Base-by-base conservation (phyloP, 2,113 vertebrate species). In the Megaptera novaeangliae region DNA sequence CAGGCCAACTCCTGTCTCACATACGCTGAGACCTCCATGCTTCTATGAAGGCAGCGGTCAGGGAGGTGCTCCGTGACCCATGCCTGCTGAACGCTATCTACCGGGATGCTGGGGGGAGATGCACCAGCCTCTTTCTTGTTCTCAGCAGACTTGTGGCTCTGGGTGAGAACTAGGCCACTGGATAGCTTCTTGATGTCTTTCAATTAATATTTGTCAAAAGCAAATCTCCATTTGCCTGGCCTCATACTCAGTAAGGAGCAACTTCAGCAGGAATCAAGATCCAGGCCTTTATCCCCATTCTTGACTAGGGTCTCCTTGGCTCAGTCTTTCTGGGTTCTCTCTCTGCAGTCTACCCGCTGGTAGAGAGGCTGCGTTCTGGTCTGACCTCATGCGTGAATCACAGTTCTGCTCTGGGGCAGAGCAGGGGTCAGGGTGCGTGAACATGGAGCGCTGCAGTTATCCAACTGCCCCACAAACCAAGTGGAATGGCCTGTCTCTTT, bases 381-480 rank as follows among this genome's bases (percentile, higher is more conserved):
- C 20, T 64, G 75, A 80, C 36, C 27, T 55, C 77, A 64, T 1
- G 4, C 5, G 4, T 0, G 27, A 21, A 27, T 84, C 49, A 25
- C 3, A 15, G 20, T 41, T 27, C 31, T 83, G 12, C n/a, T 81
- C 27, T 57, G 49, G 34, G 34, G 39, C 39, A 18, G 15, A 2
- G n/a, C 0, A 13, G 5, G 4, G 21, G 25, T 2, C 39, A 17
- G 5, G 9, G 59, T 4, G 34, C 3, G n/a, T 36, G 12, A 49
- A 41, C 5, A 93, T 31, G 57, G 39, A 52, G 9, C 69, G 7
- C 14, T 39, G 39, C 2, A 10, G 29, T 71, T 34, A 34, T 17
- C 36, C 39, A 66, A 12, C 25, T 49, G 9, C 7, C 63, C 18
- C 8, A 14, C 29, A 59, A 41, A n/a, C 8, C 2, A 57, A 71